phyloP scores from a whole-genome alignment of 2,797 vertebrate species.

The Macropus fuliginosus region DNA sequence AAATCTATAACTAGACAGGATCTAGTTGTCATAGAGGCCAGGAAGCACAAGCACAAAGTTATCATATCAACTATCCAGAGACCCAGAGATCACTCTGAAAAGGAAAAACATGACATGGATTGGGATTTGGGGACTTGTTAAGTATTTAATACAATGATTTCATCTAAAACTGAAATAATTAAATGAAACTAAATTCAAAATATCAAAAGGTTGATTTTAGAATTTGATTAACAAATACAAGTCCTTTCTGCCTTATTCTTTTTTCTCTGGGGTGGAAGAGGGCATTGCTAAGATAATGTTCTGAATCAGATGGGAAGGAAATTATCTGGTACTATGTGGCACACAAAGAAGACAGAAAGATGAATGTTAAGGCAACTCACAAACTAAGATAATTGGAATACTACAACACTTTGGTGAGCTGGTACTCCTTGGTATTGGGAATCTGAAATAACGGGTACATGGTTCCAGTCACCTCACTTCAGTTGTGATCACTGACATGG shows the following conservation, averaged over 20 bases:
- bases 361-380: conserved; percentile 25
- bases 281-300: background rate
- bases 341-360: background rate
- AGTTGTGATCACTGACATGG: conserved; percentile 35
- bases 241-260: background rate
- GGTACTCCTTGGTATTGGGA: conserved; percentile 3
- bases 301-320: background rate
- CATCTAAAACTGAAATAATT: background rate
- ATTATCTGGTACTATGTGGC: background rate
- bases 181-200: background rate
- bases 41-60: background rate
- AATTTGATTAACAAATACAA: background rate
- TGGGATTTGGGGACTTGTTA: background rate
- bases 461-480: conserved; percentile 49
- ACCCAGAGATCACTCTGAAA: background rate
- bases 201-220: background rate
- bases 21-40: background rate
- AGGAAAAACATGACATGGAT: background rate
- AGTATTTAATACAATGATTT: background rate
- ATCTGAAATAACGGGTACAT: conserved; percentile 28
- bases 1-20: background rate
- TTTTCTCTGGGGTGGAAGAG: background rate
- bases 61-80: background rate
- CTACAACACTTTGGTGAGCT: background rate
- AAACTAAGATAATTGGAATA: conserved; percentile 14